Percentiles rank a stretch among this genome's conserved stretches.
Conservation (phyloP, 2,888 invertebrate genomes). For the Herminia tarsipennalis region DNA sequence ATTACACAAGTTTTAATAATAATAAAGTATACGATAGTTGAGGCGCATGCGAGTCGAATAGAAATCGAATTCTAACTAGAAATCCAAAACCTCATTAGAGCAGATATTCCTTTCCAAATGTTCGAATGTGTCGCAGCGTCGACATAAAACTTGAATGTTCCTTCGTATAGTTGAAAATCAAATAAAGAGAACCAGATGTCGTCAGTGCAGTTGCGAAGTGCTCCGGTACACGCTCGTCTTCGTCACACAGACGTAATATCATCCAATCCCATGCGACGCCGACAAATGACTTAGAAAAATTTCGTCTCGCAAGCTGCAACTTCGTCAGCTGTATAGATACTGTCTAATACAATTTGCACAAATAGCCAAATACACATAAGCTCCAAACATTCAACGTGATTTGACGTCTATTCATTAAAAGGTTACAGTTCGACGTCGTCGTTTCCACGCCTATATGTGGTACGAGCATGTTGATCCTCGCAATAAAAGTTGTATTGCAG, state of each 20-base stretch:
- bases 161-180: conserved; percentile 71
- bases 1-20: too few relatives aligned
- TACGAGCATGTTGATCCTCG: conserved; percentile 68
- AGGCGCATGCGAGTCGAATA: conserved; percentile 1
- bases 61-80: conserved; percentile 44
- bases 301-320: conserved; percentile 39
- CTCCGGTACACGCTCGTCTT: conserved; percentile 63
- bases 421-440: conserved; percentile 50
- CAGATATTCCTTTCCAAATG: conserved; percentile 47
- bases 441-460: conserved; percentile 58
- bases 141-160: conserved; percentile 66
- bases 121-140: conserved; percentile 51
- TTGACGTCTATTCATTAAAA: conserved; percentile 57
- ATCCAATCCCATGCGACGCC: conserved; percentile 52
- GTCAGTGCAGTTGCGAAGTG: conserved; percentile 68
- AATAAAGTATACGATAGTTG: not conserved
- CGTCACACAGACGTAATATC: conserved; percentile 66
- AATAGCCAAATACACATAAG: conserved; percentile 40
- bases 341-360: conserved; percentile 36
- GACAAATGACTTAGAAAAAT: conserved; percentile 50
- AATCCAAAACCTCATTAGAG: conserved; percentile 56
- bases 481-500: conserved; percentile 79
- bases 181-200: conserved; percentile 76
- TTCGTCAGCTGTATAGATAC: conserved; percentile 29
- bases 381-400: conserved; percentile 49